Percentiles rank a stretch among this genome's conserved stretches.
Conservation (phyloP, 2,113 vertebrate genomes). For the Alethe diademata region DNA sequence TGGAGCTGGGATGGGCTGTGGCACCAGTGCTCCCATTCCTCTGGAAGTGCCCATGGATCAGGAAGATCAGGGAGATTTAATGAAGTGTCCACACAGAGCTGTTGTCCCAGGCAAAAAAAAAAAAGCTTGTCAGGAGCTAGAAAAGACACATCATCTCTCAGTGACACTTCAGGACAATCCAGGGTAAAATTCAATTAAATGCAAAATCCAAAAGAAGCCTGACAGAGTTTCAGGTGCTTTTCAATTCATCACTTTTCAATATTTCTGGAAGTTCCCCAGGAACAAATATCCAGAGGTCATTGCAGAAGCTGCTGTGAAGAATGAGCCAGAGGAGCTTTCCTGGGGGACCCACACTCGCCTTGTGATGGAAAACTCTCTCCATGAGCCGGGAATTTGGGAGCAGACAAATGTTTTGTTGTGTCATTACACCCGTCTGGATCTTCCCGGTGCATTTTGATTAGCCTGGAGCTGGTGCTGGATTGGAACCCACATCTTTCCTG, state of each 20-base stretch:
- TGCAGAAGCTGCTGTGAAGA: not conserved
- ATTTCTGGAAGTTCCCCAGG: slow-evolving; percentile 25
- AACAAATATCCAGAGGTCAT: slow-evolving; percentile 23
- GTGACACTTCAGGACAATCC: slow-evolving; percentile 10
- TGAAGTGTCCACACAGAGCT: not conserved
- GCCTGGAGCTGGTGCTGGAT: not conserved
- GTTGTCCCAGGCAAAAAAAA: not conserved
- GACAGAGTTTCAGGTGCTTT: not conserved
- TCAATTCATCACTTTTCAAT: slow-evolving; percentile 26
- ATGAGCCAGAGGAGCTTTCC: not conserved
- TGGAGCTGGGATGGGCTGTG: not conserved
- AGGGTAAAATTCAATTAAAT: slow-evolving; percentile 47
- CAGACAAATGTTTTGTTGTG: not conserved
- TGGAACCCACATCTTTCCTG: not conserved
- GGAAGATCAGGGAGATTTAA: not conserved
- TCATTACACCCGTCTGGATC: not conserved
- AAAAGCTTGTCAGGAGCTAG: not conserved
- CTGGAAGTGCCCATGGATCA: not conserved
- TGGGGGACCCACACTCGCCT: not conserved
- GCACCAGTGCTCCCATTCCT: not conserved
- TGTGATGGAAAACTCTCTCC: not conserved
- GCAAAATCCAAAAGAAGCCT: not conserved
- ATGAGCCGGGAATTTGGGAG: not conserved
- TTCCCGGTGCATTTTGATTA: not conserved
- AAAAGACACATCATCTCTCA: not conserved